These are phyloP conservation scores for Phrynocephalus versicolor DNA, from an alignment of 2,113 vertebrate genomes.

Conservation along the genomic window DNA sequence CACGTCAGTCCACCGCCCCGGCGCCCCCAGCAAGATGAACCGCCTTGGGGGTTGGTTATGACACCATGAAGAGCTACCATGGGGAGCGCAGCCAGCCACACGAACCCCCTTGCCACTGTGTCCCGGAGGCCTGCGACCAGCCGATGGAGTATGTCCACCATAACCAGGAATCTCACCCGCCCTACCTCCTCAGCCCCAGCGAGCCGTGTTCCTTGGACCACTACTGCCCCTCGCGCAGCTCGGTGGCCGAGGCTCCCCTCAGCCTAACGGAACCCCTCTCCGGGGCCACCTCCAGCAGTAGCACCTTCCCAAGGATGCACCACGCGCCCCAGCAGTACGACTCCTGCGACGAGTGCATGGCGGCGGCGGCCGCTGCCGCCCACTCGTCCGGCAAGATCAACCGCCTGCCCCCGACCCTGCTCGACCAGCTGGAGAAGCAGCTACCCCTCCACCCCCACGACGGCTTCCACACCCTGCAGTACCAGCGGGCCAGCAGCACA, in stretches of 20 bases:
- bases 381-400: constrained; percentile 90
- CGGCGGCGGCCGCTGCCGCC: constrained; percentile 59
- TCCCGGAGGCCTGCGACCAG: constrained; percentile 84
- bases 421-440: constrained; percentile 98
- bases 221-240: constrained; percentile 81
- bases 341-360: constrained; percentile 94
- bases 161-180: constrained; percentile 68
- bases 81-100: constrained; percentile 93
- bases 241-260: constrained; percentile 63
- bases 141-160: constrained; percentile 80
- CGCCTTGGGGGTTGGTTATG: constrained; percentile 72
- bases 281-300: constrained; percentile 82
- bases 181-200: constrained; percentile 79
- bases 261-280: constrained; percentile 88
- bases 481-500: constrained; percentile 87
- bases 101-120: constrained; percentile 85
- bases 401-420: constrained; percentile 89
- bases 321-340: constrained; percentile 88
- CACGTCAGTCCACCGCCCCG: not conserved
- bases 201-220: constrained; percentile 85
- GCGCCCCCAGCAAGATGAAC: constrained; percentile 78
- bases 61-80: constrained; percentile 95
- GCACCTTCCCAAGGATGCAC: constrained; percentile 96
- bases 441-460: constrained; percentile 95
- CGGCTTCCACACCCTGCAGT: constrained; percentile 97